A percentile compares a stretch with the other conserved stretches of the same genome.
Conservation (phyloP, 2,113 vertebrate species). For the Melanostigma gelatinosum region DNA sequence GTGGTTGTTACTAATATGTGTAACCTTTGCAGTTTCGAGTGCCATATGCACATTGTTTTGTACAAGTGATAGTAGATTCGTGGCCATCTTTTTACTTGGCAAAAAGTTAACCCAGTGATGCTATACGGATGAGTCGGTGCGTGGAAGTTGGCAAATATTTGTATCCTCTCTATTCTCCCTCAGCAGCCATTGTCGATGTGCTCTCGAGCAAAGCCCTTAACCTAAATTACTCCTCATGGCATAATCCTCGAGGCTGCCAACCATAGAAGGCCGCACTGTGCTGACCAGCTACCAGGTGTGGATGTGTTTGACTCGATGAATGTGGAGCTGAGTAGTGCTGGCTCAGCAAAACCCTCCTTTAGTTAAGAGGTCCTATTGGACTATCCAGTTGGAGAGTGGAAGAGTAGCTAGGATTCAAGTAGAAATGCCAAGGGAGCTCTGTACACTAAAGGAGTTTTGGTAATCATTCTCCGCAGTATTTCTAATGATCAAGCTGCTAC, state of each 20-base stretch:
- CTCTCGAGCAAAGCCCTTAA: slow-evolving; percentile 47
- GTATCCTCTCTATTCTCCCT: neutral
- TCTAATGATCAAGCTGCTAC: neutral
- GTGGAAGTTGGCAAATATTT: neutral
- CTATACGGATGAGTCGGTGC: neutral
- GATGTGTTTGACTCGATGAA: slow-evolving; percentile 39
- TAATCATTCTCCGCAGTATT: neutral
- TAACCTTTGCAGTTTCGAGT: neutral
- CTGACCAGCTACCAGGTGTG: slow-evolving; percentile 43
- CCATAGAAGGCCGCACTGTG: neutral
- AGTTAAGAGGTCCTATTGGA: slow-evolving; percentile 8
- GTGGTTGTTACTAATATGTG: neutral
- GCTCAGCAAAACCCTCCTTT: slow-evolving; percentile 27
- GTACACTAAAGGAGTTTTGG: neutral
- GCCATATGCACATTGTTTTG: neutral
- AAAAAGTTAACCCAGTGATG: neutral
- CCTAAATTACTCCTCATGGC: slow-evolving; percentile 1
- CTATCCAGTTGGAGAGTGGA: slow-evolving; percentile 9
- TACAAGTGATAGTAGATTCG: neutral
- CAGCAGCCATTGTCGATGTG: slow-evolving; percentile 23
- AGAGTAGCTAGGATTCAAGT: neutral
- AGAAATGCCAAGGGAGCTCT: neutral
- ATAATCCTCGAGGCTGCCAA: slow-evolving; percentile 5
- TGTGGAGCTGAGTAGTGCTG: slow-evolving; percentile 29
- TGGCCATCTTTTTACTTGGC: too few species aligned